Evolutionary conservation across 1,140 invertebrate genomes (phyloP).

Genomic region (Zophobas morio): DNA sequence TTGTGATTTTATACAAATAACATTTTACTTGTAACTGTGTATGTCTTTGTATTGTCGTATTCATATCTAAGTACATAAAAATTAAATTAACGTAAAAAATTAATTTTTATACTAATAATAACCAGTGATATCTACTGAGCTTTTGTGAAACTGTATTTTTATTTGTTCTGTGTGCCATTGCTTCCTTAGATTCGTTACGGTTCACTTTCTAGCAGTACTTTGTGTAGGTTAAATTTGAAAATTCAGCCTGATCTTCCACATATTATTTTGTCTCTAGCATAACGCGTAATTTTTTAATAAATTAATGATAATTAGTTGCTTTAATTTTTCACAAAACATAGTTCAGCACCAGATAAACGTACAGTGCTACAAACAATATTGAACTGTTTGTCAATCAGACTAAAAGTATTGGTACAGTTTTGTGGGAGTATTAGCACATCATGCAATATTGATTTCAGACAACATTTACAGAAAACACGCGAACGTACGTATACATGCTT

Average conservation of each 20-base stretch:
- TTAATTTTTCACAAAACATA: too few species aligned
- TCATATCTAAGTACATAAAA: slow-evolving; percentile 3
- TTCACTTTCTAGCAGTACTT: not conserved
- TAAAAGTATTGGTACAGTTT: too few species aligned
- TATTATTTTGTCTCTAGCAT: not conserved
- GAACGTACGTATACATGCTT: too few species aligned
- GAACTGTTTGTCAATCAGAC: too few species aligned
- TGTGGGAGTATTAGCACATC: too few species aligned
- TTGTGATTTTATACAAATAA: slow-evolving; percentile 51
- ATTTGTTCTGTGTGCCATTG: slow-evolving; percentile 7
- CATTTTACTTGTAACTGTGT: slow-evolving; percentile 46
- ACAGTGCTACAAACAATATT: too few species aligned
- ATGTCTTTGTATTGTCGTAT: slow-evolving; percentile 46
- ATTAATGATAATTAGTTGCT: too few species aligned
- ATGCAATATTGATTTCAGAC: too few species aligned
- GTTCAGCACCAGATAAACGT: too few species aligned
- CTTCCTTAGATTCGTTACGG: slow-evolving; percentile 10
- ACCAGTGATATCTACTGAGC: slow-evolving; percentile 35
- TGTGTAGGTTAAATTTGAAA: slow-evolving; percentile 12
- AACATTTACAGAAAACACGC: too few species aligned
- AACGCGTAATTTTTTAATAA: too few species aligned
- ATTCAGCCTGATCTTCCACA: slow-evolving; percentile 21
- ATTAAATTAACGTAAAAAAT: slow-evolving; percentile 27
- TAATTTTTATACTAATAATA: slow-evolving; percentile 44
- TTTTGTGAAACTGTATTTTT: slow-evolving; percentile 21